A percentile compares a stretch with the other conserved stretches of the same genome.
Conservation (phyloP, 2,113 vertebrate species). For the Heliornis fulica region DNA sequence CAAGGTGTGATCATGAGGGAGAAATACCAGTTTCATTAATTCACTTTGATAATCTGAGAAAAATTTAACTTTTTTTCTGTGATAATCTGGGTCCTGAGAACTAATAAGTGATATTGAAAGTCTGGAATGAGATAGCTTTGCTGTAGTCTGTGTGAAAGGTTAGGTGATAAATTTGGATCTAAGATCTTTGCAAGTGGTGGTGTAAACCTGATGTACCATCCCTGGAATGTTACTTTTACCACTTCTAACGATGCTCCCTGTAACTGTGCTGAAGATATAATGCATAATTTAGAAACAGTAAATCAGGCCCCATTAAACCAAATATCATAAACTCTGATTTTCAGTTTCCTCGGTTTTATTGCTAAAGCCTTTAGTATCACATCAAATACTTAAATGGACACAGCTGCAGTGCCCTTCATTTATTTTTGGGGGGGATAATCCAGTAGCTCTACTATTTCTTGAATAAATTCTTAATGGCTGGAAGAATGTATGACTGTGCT, state of each 20-base stretch:
- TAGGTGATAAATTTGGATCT: neutral
- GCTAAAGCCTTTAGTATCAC: neutral
- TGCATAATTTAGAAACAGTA: neutral
- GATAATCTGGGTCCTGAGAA: neutral
- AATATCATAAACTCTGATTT: neutral
- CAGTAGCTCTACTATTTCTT: neutral
- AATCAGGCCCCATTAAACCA: neutral
- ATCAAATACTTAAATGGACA: neutral
- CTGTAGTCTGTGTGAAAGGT: neutral
- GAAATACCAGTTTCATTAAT: neutral
- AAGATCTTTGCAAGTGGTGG: neutral
- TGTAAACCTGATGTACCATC: neutral
- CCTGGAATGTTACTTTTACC: neutral
- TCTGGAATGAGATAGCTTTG: neutral
- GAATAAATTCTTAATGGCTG: neutral
- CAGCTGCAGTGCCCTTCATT: neutral
- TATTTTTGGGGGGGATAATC: neutral
- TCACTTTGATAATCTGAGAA: neutral
- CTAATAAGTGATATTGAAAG: neutral
- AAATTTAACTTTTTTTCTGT: neutral
- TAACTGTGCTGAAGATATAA: neutral
- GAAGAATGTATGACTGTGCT: too few species aligned
- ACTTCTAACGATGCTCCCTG: neutral
- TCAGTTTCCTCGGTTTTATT: neutral
- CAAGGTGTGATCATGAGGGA: neutral